phyloP scores from a whole-genome alignment of 1,140 invertebrate species.

The Euschistus heros region DNA sequence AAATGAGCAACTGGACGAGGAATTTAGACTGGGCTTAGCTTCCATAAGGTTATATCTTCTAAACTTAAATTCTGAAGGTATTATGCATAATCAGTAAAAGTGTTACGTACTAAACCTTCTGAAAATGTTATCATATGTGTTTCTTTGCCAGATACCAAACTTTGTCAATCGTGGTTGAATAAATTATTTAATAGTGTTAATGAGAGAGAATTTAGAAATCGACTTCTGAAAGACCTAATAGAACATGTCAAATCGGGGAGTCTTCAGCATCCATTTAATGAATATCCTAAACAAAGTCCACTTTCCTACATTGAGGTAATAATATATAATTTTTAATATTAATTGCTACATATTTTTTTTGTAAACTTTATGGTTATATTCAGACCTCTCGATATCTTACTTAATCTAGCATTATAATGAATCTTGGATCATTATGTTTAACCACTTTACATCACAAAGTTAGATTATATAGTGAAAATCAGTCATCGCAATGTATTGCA shows the following conservation, averaged over 20 bases:
- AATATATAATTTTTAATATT: too few species aligned
- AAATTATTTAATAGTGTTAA: not conserved
- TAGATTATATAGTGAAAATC: too few species aligned
- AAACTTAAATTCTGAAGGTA: conserved; percentile 1
- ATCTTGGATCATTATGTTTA: too few species aligned
- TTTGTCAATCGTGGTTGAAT: not conserved
- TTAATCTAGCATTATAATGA: too few species aligned
- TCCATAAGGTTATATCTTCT: not conserved
- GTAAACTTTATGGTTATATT: too few species aligned
- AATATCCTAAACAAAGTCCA: not conserved
- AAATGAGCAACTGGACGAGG: conserved; percentile 5
- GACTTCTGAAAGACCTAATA: not conserved
- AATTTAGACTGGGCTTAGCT: not conserved
- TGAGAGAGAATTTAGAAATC: not conserved
- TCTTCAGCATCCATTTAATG: not conserved
- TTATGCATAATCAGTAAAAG: not conserved
- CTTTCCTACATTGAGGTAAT: too few species aligned
- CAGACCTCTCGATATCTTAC: too few species aligned
- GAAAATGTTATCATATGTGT: not conserved
- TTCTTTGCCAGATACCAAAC: not conserved
- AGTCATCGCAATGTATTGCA: too few species aligned
- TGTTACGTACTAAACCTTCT: not conserved
- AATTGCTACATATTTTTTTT: too few species aligned
- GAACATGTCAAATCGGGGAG: not conserved
- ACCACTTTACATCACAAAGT: too few species aligned